Conservation (phyloP, 2,797 vertebrate species). For the Aphelocoma californica region DNA sequence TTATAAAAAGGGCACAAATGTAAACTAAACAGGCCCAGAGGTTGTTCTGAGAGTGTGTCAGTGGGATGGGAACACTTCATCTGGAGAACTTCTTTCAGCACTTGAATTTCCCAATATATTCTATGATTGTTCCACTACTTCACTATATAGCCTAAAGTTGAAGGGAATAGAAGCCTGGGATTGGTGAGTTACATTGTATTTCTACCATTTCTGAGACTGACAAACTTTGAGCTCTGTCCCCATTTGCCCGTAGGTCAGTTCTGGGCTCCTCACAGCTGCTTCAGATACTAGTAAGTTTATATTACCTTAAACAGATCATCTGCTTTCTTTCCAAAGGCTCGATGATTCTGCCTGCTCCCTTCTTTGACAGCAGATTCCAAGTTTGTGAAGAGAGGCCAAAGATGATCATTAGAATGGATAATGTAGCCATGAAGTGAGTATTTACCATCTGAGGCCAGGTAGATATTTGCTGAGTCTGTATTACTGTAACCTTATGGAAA, state of each 20-base stretch:
- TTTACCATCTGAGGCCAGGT: slow-evolving; percentile 77
- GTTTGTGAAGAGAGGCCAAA: slow-evolving; percentile 83
- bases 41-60: neutral
- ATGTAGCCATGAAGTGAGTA: slow-evolving; percentile 82
- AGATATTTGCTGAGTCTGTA: slow-evolving; percentile 71
- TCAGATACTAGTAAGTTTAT: neutral
- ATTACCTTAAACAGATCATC: slow-evolving; percentile 78
- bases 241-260: neutral
- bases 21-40: neutral
- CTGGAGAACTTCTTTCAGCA: neutral
- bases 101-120: neutral
- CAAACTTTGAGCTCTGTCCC: neutral
- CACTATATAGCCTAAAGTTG: neutral
- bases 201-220: neutral
- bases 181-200: neutral
- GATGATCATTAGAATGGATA: slow-evolving; percentile 71
- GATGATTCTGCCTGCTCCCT: slow-evolving; percentile 75
- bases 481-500: slow-evolving; percentile 80
- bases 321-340: slow-evolving; percentile 63
- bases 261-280: neutral
- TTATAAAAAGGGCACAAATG: neutral
- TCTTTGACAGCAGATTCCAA: slow-evolving; percentile 81
- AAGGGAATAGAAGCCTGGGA: neutral
- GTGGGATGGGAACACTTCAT: neutral
- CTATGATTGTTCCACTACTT: neutral